Base-by-base conservation (phyloP, 1,140 invertebrate genomes). In the Meloidogyne hapla region DNA sequence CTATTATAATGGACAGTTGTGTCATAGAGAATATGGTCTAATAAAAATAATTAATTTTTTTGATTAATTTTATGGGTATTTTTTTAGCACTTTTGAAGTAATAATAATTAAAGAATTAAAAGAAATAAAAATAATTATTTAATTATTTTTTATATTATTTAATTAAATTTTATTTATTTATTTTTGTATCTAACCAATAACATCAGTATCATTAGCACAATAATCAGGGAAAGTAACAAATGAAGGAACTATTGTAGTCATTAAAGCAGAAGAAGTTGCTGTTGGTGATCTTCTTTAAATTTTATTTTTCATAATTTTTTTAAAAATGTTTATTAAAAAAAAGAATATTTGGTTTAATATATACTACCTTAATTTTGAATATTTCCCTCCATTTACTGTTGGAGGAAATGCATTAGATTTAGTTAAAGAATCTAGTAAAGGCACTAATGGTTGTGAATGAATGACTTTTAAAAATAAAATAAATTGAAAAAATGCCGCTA, bases 121-220 rank as follows among this genome's bases (percentile, higher is more conserved):
- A 10, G 4, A n/a, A 42, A 25, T 13, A 40, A 33, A 38, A 62
- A 69, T 8, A 12, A 42, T n/a, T n/a, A n/a, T n/a, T n/a, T n/a
- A n/a, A n/a, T n/a, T n/a, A n/a, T n/a, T n/a, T n/a, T n/a, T n/a
- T n/a, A n/a, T n/a, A n/a, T 42, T 1, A 42, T 69, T 69, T 23
- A 26, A 6, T 26, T 26, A 45, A 28, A 69, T 26, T 48, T 23
- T 26, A 9, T 21, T 23, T 23, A 69, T 69, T 26, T 38, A 12
- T 38, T n/a, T 33, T 25, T n/a, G n/a, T n/a, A n/a, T n/a, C 69
- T 42, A 64, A 73, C 71, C 85, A 62, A 86, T 86, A 40, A 86
- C 85, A 75, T 86, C 85, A 12, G 85, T 87, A 45, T 86, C 85
- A 71, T 86, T 86, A 69, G 85, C 84, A 78, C 85, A 86, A 73